Base-by-base conservation (phyloP, 1,140 invertebrate genomes). In the Macrostomum lignano region DNA sequence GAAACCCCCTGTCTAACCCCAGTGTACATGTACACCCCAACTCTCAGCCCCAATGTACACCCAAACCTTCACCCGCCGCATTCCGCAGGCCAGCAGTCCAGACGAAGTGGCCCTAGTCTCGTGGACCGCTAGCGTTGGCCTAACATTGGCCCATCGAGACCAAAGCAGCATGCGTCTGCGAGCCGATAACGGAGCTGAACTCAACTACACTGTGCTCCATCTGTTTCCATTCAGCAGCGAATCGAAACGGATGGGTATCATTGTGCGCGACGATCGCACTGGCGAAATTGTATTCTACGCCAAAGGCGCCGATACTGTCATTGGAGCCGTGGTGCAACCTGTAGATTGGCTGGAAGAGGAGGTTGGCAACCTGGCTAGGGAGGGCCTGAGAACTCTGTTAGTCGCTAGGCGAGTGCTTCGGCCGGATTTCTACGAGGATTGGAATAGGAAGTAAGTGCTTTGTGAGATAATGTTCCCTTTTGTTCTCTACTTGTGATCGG, bases 211-310 rank as follows among this genome's bases (percentile, higher is more conserved):
- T 22, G 91, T 98, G 41, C 58, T 96, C 3, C 79, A 96, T 38
- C 68, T 88, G 33, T 98, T 98, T 52, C 88, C 88, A 3, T 98
- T 98, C 46, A 94, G 81, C 3, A 94, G 86, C 17, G 88, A 98
- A 59, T 74, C 72, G 3, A 98, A 96, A 60, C 64, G 86, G 46
- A 98, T 98, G 88, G 88, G 88, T 10, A 91, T 96, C 36, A 94
- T 98, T 55, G 70, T 96, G 3, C 45, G 72, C 65, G 75, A 82
- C 45, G 66, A 70, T 39, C 63, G 64, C 10, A 71, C 67, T 7
- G 74, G 73, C 2, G 76, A 86, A 52, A 88, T 96, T 39, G 72
- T 69, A 11, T 91, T 94, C 56, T 86, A 88, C 55, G 63, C 94
- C 46, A 96, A 96, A 61, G 91, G 91, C 5, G 91, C 88, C 3